Evolutionary conservation across 2,797 vertebrate species (phyloP).

Genomic region (Squalus acanthias): DNA sequence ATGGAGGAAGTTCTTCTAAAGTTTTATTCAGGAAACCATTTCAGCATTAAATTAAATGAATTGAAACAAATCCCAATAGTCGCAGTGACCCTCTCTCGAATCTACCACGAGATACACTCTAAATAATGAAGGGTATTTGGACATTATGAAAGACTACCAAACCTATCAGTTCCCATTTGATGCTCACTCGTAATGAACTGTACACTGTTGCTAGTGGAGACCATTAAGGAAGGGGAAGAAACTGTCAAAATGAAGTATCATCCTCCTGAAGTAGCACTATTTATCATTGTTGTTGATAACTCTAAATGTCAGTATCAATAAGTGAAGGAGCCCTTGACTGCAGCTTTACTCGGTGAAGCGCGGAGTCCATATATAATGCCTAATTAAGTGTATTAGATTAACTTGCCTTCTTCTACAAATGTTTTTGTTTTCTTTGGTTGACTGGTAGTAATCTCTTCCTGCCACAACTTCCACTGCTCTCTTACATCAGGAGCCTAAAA

Average conservation of each 20-base stretch:
- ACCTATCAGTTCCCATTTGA: conserved; percentile 46
- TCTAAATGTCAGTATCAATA: conserved; percentile 53
- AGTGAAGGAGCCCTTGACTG: conserved; percentile 53
- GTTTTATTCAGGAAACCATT: not conserved
- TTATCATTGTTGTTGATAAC: conserved; percentile 56
- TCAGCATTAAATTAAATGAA: not conserved
- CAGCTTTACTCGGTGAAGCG: conserved; percentile 49
- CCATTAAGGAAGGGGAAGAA: conserved; percentile 44
- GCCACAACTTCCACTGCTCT: not conserved
- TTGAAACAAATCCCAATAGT: not conserved
- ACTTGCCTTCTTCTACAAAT: conserved; percentile 53
- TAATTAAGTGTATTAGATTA: conserved; percentile 56
- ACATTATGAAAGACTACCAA: conserved; percentile 42
- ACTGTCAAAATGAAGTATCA: conserved; percentile 55
- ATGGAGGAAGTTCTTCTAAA: not conserved
- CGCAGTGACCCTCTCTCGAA: not conserved
- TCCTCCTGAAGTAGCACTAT: conserved; percentile 50
- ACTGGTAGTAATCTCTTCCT: conserved; percentile 17
- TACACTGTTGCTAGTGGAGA: conserved; percentile 46
- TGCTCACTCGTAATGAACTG: conserved; percentile 47
- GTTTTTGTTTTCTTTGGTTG: conserved; percentile 47
- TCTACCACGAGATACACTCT: not conserved
- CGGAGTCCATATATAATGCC: conserved; percentile 51
- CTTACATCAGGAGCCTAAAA: not conserved
- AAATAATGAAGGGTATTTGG: not conserved